A percentile compares a stretch with the other conserved stretches of the same genome.
phyloP scores from a whole-genome alignment of 2,888 invertebrate species.

The Spatulosminthurus flaviceps region DNA sequence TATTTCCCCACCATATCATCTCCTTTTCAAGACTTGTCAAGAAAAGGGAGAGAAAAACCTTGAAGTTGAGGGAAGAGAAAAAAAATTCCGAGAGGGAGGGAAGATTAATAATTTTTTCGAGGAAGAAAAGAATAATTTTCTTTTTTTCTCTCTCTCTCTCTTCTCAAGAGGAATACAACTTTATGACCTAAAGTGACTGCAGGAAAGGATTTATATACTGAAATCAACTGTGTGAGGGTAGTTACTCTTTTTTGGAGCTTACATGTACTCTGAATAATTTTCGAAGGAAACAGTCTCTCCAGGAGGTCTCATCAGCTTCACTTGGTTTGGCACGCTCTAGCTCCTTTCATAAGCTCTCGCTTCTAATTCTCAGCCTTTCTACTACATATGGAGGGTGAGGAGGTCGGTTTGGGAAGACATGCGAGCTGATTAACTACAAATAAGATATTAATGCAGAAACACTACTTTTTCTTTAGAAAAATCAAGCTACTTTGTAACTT shows the following conservation, averaged over 20 bases:
- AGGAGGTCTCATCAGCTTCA: conserved; percentile 62
- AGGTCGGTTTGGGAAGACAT: conserved; percentile 1
- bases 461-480: too few species aligned
- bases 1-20: not conserved
- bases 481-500: too few species aligned
- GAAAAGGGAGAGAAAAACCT: too few species aligned
- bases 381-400: not conserved
- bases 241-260: not conserved
- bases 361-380: not conserved
- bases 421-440: conserved; percentile 13
- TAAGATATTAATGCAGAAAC: not conserved
- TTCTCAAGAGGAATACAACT: not conserved
- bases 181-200: conserved; percentile 14
- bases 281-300: conserved; percentile 58
- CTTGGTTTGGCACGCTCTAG: conserved; percentile 63
- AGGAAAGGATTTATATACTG: not conserved
- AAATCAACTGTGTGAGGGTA: not conserved
- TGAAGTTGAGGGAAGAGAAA: not conserved
- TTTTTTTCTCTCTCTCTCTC: too few species aligned
- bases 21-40: conserved; percentile 12
- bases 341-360: conserved; percentile 27
- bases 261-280: conserved; percentile 51
- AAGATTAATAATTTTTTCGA: not conserved
- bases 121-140: not conserved
- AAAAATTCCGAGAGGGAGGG: not conserved